Evolutionary conservation across 2,888 invertebrate genomes (phyloP).

Genomic region (Xanthorhoe designata): DNA sequence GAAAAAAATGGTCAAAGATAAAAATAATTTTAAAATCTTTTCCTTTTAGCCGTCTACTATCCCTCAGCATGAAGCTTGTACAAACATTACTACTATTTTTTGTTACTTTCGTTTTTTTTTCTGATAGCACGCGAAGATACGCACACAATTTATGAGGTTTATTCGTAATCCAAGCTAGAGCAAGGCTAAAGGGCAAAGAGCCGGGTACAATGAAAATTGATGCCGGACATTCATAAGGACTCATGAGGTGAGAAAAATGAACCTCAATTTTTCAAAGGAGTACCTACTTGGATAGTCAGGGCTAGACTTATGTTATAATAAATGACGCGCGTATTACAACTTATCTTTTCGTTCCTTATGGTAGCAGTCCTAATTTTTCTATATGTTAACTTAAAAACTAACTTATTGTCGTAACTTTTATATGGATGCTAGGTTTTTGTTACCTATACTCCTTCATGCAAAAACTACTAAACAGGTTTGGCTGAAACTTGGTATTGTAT

Average conservation of each 20-base stretch:
- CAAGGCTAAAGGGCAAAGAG: constrained; percentile 29
- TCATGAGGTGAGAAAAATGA: constrained; percentile 26
- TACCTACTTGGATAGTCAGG: constrained; percentile 13
- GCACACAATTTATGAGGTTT: constrained; percentile 28
- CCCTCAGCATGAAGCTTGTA: background rate
- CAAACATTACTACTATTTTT: constrained; percentile 3
- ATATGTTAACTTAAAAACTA: no score
- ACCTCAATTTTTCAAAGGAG: constrained; percentile 26
- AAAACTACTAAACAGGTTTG: no score
- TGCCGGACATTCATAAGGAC: constrained; percentile 34
- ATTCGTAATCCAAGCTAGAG: constrained; percentile 32
- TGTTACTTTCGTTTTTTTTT: constrained; percentile 15
- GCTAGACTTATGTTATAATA: constrained; percentile 1
- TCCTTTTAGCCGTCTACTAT: background rate
- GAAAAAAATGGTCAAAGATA: no score
- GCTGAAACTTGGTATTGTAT: no score
- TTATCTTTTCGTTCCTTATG: background rate
- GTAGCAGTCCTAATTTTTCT: no score
- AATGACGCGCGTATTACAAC: background rate
- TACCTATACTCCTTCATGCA: no score
- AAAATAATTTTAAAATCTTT: background rate
- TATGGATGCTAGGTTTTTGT: no score
- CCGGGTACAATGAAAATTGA: constrained; percentile 33
- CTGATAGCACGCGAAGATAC: constrained; percentile 22
- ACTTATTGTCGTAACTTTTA: no score